phyloP scores from a whole-genome alignment of 2,797 vertebrate species.

The Epinephelus awoara region DNA sequence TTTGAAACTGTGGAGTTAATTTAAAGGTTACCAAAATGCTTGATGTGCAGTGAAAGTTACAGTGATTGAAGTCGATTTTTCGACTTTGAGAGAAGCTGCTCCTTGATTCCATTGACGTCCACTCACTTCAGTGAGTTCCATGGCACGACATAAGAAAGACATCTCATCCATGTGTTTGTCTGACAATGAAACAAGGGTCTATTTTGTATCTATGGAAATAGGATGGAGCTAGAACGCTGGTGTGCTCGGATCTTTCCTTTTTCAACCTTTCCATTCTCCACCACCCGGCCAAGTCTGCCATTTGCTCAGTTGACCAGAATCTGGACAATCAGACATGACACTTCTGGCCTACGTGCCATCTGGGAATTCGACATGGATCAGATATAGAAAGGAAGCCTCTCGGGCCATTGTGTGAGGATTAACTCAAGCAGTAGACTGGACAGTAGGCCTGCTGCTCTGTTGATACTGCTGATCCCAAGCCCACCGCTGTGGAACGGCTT shows the following conservation, averaged over 20 bases:
- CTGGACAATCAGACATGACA: constrained; percentile 71
- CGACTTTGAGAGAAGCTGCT: neutral
- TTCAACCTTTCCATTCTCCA: constrained; percentile 40
- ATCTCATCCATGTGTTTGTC: neutral
- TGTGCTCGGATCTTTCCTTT: constrained; percentile 15
- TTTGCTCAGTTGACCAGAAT: constrained; percentile 74
- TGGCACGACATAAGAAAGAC: neutral
- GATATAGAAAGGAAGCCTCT: constrained; percentile 70
- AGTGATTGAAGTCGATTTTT: neutral
- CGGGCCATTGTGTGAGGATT: constrained; percentile 73
- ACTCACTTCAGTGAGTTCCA: constrained; percentile 6
- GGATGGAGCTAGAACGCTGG: neutral
- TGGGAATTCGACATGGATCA: constrained; percentile 78
- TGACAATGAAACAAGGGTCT: neutral
- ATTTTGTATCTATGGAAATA: constrained; percentile 19
- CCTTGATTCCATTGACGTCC: neutral
- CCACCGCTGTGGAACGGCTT: constrained; percentile 74
- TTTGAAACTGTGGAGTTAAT: too few relatives aligned
- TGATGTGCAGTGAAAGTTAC: too few relatives aligned
- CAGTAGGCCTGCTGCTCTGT: constrained; percentile 78
- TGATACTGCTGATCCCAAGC: constrained; percentile 77
- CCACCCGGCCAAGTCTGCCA: constrained; percentile 50
- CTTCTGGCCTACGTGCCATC: constrained; percentile 71
- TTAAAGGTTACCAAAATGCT: too few relatives aligned
- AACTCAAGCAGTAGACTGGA: constrained; percentile 83